Evolutionary conservation across 2,888 invertebrate species (phyloP), one percentile per base, ranked within the genome.

Genomic region (Tortrix viridana): DNA sequence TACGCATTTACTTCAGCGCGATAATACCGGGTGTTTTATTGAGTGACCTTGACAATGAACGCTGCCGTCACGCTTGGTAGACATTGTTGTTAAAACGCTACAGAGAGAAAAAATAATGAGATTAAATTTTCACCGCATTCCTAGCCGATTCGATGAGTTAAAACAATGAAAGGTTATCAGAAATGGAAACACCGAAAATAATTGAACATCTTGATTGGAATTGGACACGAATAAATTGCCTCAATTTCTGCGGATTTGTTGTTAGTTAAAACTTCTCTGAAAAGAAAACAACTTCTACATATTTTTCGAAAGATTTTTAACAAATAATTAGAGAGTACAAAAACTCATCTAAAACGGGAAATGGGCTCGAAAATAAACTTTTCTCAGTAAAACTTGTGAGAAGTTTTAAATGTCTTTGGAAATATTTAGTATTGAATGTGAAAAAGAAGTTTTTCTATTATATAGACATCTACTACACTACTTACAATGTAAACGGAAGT

Each of bases 11-110:
- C 20, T 52, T 19, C 37, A 26, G 52, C 50, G 38, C 62, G 57
- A 23, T 56, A 50, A 84, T 85, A 88, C 85, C 82, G 86, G 88
- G 82, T 82, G 83, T 88, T 86, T 87, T 84, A 84, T 82, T 79
- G 67, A 77, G 73, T 85, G 90, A 89, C 91, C 91, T 91, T 92
- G 91, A 80, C 90, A 89, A 81, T 91, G 90, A 89, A 90, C 86
- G 88, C 74, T 74, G 81, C 67, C 85, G 89, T 82, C 85, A 81
- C 87, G 88, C 89, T 85, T 79, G 81, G 82, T 81, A 84, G 81
- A 82, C 88, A 46, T 54, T 44, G 88, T 87, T 85, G 83, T 83
- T 85, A 84, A 80, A 86, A 84, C 80, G 73, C 76, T 80, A 84
- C 80, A 78, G 80, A 77, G 78, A 78, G 85, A 81, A 82, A 62